phyloP scores from a whole-genome alignment of 2,113 vertebrate species.

The Camelus dromedarius region DNA sequence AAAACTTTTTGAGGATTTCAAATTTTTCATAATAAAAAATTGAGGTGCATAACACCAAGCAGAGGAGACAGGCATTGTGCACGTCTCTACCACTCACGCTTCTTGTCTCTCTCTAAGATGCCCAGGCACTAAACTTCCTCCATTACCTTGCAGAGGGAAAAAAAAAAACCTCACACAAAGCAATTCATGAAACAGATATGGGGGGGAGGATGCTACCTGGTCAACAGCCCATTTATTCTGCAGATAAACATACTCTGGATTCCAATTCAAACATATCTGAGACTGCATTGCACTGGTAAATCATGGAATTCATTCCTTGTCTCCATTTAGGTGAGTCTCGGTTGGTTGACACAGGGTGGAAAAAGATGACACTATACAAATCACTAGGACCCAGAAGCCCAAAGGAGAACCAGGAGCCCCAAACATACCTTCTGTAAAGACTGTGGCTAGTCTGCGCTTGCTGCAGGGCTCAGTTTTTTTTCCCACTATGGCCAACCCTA shows the following conservation, averaged over 20 bases:
- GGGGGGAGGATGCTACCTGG: neutral
- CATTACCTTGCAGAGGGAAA: neutral
- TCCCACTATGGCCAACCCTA: neutral
- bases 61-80: neutral
- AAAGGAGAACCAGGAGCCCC: neutral
- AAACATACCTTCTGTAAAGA: neutral
- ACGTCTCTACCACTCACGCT: neutral
- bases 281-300: neutral
- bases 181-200: neutral
- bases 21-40: neutral
- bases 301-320: neutral
- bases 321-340: neutral
- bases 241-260: constrained; percentile 1
- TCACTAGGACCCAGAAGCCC: neutral
- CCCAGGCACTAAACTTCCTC: neutral
- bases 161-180: neutral
- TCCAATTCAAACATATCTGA: neutral
- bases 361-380: neutral
- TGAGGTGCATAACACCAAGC: neutral
- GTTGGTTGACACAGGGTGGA: neutral
- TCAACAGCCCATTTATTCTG: neutral
- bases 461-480: neutral
- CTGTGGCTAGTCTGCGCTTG: neutral
- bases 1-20: neutral
- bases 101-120: neutral